Percentiles rank a stretch among this genome's conserved stretches.
phyloP scores from a whole-genome alignment of 2,113 vertebrate genomes.

The Limanda limanda region DNA sequence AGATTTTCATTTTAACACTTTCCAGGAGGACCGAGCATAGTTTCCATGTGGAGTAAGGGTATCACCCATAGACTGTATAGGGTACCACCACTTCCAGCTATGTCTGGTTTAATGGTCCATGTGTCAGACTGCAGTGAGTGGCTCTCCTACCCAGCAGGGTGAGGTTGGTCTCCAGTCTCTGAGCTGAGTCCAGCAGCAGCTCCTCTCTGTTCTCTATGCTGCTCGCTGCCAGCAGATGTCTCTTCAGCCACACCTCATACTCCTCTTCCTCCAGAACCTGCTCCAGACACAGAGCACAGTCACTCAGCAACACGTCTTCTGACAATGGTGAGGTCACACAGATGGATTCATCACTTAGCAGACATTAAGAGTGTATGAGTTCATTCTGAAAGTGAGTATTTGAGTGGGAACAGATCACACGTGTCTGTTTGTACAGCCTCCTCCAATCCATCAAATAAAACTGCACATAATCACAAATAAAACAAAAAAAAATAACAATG shows the following conservation, averaged over 20 bases:
- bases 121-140: background rate
- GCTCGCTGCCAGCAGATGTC: slow-evolving; percentile 89
- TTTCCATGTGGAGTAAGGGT: background rate
- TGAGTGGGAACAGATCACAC: background rate
- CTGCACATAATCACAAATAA: too few relatives aligned
- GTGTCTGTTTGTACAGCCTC: background rate
- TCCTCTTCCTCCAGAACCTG: slow-evolving; percentile 89
- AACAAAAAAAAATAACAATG: too few relatives aligned
- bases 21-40: background rate
- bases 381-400: too few relatives aligned
- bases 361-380: too few relatives aligned
- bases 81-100: background rate
- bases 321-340: background rate
- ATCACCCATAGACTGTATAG: too few relatives aligned
- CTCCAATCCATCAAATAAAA: background rate
- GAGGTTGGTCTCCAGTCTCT: slow-evolving; percentile 88
- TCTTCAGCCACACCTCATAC: slow-evolving; percentile 89
- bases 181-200: slow-evolving; percentile 87
- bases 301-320: background rate
- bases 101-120: background rate
- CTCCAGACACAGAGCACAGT: slow-evolving; percentile 4
- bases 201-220: slow-evolving; percentile 93
- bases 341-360: too few relatives aligned
- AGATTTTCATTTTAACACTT: background rate
- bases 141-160: slow-evolving; percentile 88